These are phyloP conservation scores for Drosophila greeni DNA, from an alignment of 2,888 invertebrate genomes.

Conservation along the genomic window DNA sequence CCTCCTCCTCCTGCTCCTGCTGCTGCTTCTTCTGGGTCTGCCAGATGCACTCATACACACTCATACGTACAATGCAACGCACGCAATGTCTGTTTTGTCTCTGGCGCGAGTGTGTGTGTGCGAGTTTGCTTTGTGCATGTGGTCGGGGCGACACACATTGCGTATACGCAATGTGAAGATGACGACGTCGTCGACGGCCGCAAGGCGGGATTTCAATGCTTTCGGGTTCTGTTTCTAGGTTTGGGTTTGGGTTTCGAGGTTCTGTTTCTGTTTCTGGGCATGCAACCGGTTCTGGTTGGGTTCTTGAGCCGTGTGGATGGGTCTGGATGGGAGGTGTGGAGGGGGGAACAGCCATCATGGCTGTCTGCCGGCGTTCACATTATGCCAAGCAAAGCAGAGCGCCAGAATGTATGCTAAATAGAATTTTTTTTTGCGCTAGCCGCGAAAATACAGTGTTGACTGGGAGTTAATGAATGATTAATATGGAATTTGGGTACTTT, in stretches of 20 bases:
- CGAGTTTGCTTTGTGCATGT: constrained; percentile 45
- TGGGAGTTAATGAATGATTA: not conserved
- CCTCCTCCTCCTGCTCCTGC: not conserved
- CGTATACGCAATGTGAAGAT: constrained; percentile 54
- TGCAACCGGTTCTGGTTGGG: constrained; percentile 12
- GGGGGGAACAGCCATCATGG: too few relatives aligned
- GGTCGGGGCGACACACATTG: constrained; percentile 71
- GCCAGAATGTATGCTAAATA: constrained; percentile 74
- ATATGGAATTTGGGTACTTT: not conserved
- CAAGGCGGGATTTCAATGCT: constrained; percentile 67
- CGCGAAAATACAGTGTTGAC: constrained; percentile 13
- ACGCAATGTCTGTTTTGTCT: constrained; percentile 59
- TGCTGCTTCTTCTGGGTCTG: constrained; percentile 26
- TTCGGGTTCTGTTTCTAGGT: constrained; percentile 20
- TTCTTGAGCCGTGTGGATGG: not conserved
- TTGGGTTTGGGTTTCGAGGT: constrained; percentile 21
- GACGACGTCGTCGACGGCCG: constrained; percentile 51
- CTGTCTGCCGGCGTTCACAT: constrained; percentile 54
- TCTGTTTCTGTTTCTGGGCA: constrained; percentile 18
- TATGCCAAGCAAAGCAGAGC: constrained; percentile 57
- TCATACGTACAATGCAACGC: constrained; percentile 53
- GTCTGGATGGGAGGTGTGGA: constrained; percentile 10
- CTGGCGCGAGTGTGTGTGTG: constrained; percentile 15
- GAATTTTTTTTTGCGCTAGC: constrained; percentile 39
- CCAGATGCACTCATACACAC: constrained; percentile 48